Conservation (phyloP, 2,888 invertebrate genomes). For the Cryptosula pallasiana region DNA sequence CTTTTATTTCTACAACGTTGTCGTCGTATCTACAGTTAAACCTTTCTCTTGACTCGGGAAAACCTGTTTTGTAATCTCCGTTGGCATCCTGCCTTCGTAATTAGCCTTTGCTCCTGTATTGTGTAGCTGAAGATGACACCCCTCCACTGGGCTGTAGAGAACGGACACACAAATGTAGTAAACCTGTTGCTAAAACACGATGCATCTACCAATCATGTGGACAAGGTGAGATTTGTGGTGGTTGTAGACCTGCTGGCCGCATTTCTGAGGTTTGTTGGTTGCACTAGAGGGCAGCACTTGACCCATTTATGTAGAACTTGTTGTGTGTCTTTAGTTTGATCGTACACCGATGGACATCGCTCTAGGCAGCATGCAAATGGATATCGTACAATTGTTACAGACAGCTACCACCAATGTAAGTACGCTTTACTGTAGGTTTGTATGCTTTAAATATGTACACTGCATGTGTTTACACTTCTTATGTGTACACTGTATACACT, state of each 20-base stretch:
- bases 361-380: constrained; percentile 59
- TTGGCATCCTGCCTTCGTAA: no score
- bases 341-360: constrained; percentile 49
- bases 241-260: no score
- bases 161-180: constrained; percentile 67
- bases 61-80: no score
- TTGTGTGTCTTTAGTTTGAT: constrained; percentile 50
- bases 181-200: constrained; percentile 67
- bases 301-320: no score
- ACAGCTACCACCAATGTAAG: constrained; percentile 24
- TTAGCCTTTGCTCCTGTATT: background rate
- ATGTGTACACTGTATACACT: background rate
- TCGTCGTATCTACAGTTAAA: no score
- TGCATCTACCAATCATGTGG: constrained; percentile 65
- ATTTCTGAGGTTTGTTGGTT: no score
- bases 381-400: constrained; percentile 50
- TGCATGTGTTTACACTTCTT: background rate
- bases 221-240: no score
- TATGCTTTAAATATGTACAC: background rate
- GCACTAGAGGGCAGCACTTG: no score
- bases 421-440: no score
- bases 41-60: no score
- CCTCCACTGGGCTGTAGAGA: constrained; percentile 87
- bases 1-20: no score
- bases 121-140: constrained; percentile 79